Conservation (phyloP, 2,113 vertebrate genomes). For the Spea bombifrons region DNA sequence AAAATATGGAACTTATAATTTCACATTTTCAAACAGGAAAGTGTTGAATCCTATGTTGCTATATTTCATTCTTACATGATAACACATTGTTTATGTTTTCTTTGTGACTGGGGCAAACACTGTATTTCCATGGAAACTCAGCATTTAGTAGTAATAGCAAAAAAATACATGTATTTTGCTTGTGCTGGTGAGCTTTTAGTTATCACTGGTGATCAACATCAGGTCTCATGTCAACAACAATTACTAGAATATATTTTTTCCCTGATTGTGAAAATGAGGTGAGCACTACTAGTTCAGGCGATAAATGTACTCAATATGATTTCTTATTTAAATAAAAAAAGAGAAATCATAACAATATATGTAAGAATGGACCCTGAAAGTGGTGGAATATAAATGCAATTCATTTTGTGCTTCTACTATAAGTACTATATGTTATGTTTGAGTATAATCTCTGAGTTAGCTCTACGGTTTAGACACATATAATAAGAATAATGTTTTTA, state of each 20-base stretch:
- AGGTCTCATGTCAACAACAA: conserved; percentile 13
- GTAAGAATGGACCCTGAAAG: too few species aligned
- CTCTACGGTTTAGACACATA: too few species aligned
- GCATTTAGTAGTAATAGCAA: conserved; percentile 1
- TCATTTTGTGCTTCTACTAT: too few species aligned
- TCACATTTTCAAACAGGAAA: background rate
- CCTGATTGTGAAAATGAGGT: too few species aligned
- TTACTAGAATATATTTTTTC: background rate
- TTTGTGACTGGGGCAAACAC: conserved; percentile 32
- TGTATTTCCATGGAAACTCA: conserved; percentile 44
- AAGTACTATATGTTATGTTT: too few species aligned
- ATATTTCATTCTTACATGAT: conserved; percentile 19
- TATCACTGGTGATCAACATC: conserved; percentile 13
- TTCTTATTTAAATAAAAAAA: too few species aligned
- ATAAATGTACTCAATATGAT: too few species aligned
- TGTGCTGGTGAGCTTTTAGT: conserved; percentile 4
- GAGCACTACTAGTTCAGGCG: too few species aligned
- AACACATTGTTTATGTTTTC: conserved; percentile 12
- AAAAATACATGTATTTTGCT: background rate
- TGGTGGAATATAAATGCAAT: too few species aligned
- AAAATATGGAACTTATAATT: conserved; percentile 9
- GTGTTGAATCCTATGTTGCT: conserved; percentile 4
- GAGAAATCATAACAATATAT: too few species aligned
- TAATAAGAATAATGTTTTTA: too few species aligned
- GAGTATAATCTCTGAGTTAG: too few species aligned